These are phyloP conservation scores for Actenoides lindsayi DNA, from an alignment of 2,113 vertebrate genomes.

Conservation along the genomic window DNA sequence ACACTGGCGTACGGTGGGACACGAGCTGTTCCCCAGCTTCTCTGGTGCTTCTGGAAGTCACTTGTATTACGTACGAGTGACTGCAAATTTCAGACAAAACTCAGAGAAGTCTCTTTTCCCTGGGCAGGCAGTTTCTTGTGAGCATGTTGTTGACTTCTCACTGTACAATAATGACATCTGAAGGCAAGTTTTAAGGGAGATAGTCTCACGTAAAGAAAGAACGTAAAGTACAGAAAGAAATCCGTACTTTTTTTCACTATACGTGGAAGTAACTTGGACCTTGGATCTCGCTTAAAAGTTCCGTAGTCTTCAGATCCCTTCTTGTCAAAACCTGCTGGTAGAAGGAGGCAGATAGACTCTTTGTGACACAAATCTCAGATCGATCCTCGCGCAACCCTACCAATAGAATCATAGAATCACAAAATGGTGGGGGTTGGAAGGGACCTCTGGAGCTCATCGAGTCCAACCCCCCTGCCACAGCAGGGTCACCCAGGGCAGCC, in stretches of 20 bases:
- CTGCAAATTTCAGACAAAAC: not conserved
- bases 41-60: not conserved
- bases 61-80: not conserved
- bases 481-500: too few relatives aligned
- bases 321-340: not conserved
- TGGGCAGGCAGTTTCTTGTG: not conserved
- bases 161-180: not conserved
- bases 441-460: too few relatives aligned
- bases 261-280: not conserved
- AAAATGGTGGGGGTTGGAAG: too few relatives aligned
- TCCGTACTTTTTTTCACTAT: accelerated
- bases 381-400: accelerated
- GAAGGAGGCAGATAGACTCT: not conserved
- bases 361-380: not conserved
- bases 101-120: not conserved
- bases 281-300: not conserved
- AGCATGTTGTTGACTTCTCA: not conserved
- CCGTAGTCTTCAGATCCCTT: not conserved
- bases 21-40: not conserved
- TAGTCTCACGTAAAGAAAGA: not conserved
- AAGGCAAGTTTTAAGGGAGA: not conserved
- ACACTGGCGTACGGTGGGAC: not conserved
- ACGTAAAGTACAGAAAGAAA: not conserved
- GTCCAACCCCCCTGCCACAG: too few relatives aligned
- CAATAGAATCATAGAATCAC: not conserved